These are phyloP conservation scores for Agrotis ipsilon DNA, from an alignment of 2,888 invertebrate genomes.

Conservation along the genomic window DNA sequence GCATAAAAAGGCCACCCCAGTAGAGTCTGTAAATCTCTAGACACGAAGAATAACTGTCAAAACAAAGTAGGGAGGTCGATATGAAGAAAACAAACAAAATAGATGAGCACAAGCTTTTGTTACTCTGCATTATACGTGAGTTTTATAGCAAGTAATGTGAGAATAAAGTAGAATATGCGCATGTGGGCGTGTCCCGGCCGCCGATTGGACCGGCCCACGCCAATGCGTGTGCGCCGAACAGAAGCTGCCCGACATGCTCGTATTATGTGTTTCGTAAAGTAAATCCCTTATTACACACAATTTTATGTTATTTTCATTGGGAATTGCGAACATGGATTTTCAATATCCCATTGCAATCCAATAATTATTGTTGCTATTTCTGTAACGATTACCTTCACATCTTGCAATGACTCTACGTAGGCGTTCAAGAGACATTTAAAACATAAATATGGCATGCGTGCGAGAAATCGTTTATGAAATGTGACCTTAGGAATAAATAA, in stretches of 20 bases:
- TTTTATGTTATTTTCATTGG: conserved; percentile 38
- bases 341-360: conserved; percentile 30
- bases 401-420: conserved; percentile 6
- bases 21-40: conserved; percentile 1
- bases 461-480: conserved; percentile 66
- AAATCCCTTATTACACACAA: conserved; percentile 50
- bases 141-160: conserved; percentile 50
- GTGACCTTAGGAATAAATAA: conserved; percentile 78
- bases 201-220: conserved; percentile 86
- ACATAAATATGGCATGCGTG: conserved; percentile 53
- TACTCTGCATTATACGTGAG: conserved; percentile 22
- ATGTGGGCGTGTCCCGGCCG: conserved; percentile 84
- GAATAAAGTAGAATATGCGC: conserved; percentile 64
- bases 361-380: conserved; percentile 21
- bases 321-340: conserved; percentile 20
- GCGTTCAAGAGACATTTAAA: conserved; percentile 43
- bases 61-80: background rate
- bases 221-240: conserved; percentile 89
- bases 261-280: conserved; percentile 66
- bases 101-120: conserved; percentile 26
- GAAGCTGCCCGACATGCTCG: conserved; percentile 75
- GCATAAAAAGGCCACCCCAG: background rate
- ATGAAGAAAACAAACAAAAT: conserved; percentile 19
- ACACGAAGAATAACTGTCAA: conserved; percentile 6
- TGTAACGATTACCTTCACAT: conserved; percentile 18